Conservation (phyloP, 2,888 invertebrate genomes). For the Spodoptera littoralis region DNA sequence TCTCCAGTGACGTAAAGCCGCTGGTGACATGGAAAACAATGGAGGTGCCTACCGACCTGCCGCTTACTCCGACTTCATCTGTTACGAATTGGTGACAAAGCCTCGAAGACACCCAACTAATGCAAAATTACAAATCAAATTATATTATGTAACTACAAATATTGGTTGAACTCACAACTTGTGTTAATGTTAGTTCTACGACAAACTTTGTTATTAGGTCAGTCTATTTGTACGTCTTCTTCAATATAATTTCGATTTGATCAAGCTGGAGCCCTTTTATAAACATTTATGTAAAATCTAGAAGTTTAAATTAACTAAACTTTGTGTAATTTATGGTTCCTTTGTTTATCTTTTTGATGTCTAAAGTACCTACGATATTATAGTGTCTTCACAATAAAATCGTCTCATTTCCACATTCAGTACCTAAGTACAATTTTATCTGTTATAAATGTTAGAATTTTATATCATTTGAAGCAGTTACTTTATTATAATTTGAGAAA, state of each 20-base stretch:
- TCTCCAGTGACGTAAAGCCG: slow-evolving; percentile 67
- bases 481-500: slow-evolving; percentile 20
- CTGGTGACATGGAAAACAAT: slow-evolving; percentile 56
- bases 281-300: slow-evolving; percentile 14
- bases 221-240: slow-evolving; percentile 38
- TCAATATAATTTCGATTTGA: slow-evolving; percentile 19
- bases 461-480: slow-evolving; percentile 7
- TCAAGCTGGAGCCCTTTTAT: slow-evolving; percentile 8
- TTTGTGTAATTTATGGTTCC: no score
- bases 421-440: not conserved
- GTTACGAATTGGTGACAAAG: slow-evolving; percentile 68
- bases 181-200: slow-evolving; percentile 48
- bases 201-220: slow-evolving; percentile 31
- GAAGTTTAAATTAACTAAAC: no score
- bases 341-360: no score
- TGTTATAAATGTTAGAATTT: slow-evolving; percentile 1
- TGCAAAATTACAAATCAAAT: slow-evolving; percentile 61
- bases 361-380: no score
- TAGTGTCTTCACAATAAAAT: no score
- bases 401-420: no score
- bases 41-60: slow-evolving; percentile 45
- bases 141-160: slow-evolving; percentile 58
- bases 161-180: slow-evolving; percentile 51
- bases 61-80: slow-evolving; percentile 59
- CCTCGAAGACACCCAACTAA: slow-evolving; percentile 29